phyloP scores from a whole-genome alignment of 2,113 vertebrate species.

The Neofelis nebulosa region DNA sequence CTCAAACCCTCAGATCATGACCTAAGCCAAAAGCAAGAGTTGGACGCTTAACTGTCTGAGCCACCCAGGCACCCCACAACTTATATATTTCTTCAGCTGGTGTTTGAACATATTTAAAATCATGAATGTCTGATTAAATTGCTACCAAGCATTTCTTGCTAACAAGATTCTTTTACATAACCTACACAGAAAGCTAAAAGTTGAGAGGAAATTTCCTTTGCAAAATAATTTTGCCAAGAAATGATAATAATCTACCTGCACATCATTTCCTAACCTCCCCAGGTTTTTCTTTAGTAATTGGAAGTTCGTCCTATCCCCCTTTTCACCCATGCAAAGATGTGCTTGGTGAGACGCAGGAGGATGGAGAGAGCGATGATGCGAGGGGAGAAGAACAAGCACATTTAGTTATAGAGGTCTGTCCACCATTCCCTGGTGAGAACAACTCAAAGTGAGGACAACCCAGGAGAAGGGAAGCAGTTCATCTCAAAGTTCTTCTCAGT shows the following conservation, averaged over 20 bases:
- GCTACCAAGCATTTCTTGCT: background rate
- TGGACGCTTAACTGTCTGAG: too few relatives aligned
- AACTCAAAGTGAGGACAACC: background rate
- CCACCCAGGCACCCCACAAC: too few relatives aligned
- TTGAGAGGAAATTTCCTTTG: background rate
- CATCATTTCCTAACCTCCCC: background rate
- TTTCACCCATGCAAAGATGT: background rate
- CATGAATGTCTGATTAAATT: background rate
- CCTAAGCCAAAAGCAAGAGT: too few relatives aligned
- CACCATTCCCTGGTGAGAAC: background rate
- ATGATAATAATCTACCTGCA: background rate
- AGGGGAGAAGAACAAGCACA: background rate
- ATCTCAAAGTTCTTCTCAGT: background rate
- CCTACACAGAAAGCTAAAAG: background rate
- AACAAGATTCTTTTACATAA: background rate
- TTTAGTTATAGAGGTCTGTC: background rate
- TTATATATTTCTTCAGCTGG: background rate
- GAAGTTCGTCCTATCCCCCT: background rate
- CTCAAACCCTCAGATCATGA: too few relatives aligned
- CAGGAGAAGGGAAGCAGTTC: background rate
- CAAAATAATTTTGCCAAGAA: conserved; percentile 2
- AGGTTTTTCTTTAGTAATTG: background rate
- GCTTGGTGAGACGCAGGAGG: background rate
- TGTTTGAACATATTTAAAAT: background rate
- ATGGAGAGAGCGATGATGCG: too few relatives aligned